Percentiles rank a stretch among this genome's conserved stretches.
These are phyloP conservation scores for Drosophila dunni DNA, from an alignment of 1,140 invertebrate species.

Conservation along the genomic window DNA sequence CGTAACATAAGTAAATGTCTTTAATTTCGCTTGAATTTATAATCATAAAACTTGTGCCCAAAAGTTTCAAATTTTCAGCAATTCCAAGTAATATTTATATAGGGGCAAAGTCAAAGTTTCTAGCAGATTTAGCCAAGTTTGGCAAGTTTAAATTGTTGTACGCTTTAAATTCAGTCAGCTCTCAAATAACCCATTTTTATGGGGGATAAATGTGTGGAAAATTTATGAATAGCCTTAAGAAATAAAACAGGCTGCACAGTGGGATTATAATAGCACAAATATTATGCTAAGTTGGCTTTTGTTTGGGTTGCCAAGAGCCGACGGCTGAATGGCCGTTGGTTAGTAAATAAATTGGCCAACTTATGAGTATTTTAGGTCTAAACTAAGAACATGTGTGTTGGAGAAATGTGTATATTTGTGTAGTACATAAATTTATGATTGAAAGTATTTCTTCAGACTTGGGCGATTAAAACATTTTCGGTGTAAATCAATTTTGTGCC, in stretches of 20 bases:
- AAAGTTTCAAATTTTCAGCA: too few species aligned
- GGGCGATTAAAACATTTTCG: slow-evolving; percentile 59
- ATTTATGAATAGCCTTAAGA: slow-evolving; percentile 33
- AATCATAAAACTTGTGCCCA: too few species aligned
- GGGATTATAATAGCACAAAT: slow-evolving; percentile 24
- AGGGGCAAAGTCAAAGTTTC: too few species aligned
- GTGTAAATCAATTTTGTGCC: slow-evolving; percentile 71
- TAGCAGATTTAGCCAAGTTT: too few species aligned
- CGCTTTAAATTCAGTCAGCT: not conserved
- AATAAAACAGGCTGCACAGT: slow-evolving; percentile 16
- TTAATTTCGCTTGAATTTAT: too few species aligned
- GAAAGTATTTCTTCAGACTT: slow-evolving; percentile 10
- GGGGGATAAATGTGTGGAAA: slow-evolving; percentile 18
- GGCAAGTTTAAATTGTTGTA: not conserved
- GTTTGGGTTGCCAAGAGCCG: not conserved
- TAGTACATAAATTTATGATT: not conserved
- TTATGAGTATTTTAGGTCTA: slow-evolving; percentile 2
- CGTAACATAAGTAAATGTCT: too few species aligned
- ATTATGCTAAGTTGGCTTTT: slow-evolving; percentile 22
- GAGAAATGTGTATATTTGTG: not conserved
- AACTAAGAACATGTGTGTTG: slow-evolving; percentile 1
- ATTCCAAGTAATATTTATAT: too few species aligned
- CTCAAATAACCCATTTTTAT: slow-evolving; percentile 16
- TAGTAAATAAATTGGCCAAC: slow-evolving; percentile 42
- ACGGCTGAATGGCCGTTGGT: slow-evolving; percentile 8